These are phyloP conservation scores for Anthophora plumipes DNA, from an alignment of 2,888 invertebrate genomes.

Conservation along the genomic window DNA sequence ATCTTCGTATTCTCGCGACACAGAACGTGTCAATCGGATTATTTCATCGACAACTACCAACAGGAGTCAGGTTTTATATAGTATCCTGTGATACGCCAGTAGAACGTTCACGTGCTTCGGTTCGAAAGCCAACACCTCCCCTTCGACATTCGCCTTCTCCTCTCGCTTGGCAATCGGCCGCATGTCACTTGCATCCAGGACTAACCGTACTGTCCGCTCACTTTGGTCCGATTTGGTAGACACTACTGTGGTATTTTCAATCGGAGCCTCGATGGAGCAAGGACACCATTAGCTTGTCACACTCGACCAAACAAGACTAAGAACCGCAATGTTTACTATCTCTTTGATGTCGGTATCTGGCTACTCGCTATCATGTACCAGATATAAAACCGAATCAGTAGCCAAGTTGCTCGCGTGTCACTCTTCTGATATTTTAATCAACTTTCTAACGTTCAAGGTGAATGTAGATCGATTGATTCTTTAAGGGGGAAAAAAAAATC, in stretches of 20 bases:
- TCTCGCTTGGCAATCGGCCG: conserved; percentile 46
- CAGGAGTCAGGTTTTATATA: conserved; percentile 32
- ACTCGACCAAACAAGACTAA: conserved; percentile 67
- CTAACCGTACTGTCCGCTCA: conserved; percentile 65
- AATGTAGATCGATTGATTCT: background rate
- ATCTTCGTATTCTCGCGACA: too few species aligned
- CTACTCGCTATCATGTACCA: conserved; percentile 44
- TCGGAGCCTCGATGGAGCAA: conserved; percentile 69
- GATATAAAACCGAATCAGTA: conserved; percentile 44
- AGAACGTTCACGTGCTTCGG: conserved; percentile 62
- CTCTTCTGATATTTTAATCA: conserved; percentile 48
- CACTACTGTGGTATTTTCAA: conserved; percentile 68
- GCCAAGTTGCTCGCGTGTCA: conserved; percentile 9
- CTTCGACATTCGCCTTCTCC: conserved; percentile 59
- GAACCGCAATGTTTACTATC: conserved; percentile 63
- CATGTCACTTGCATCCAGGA: conserved; percentile 64
- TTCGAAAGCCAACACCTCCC: conserved; percentile 59
- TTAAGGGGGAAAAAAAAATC: background rate
- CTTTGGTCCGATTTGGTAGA: conserved; percentile 71
- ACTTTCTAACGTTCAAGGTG: conserved; percentile 33
- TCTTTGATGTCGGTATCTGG: conserved; percentile 56
- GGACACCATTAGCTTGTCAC: conserved; percentile 71
- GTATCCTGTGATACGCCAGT: conserved; percentile 41
- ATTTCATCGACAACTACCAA: conserved; percentile 21
- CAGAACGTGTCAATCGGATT: conserved; percentile 23